Percentiles rank a stretch among this genome's conserved stretches.
Conservation (phyloP, 2,797 vertebrate species). For the Hybognathus amarus region DNA sequence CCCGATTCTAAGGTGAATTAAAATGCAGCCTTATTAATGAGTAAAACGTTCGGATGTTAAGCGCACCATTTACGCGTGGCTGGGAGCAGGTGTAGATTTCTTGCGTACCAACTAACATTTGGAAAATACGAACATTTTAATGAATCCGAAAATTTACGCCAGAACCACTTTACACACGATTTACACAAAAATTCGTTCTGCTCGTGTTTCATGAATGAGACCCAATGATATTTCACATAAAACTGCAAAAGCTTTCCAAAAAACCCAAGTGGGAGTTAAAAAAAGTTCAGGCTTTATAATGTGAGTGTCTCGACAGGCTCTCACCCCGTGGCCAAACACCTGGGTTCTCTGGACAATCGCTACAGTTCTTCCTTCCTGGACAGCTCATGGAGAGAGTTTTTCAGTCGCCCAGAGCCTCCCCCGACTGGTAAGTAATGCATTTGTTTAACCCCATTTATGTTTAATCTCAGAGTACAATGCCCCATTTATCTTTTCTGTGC, state of each 20-base stretch:
- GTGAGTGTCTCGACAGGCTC: conserved; percentile 66
- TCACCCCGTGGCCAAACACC: conserved; percentile 85
- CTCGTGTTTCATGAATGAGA: too few species aligned
- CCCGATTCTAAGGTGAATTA: too few species aligned
- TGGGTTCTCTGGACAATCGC: conserved; percentile 81
- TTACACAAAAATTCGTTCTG: too few species aligned
- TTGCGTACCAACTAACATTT: too few species aligned
- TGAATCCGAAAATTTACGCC: too few species aligned
- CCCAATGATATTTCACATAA: background rate
- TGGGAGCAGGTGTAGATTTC: too few species aligned
- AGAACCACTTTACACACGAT: too few species aligned
- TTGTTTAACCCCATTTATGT: background rate
- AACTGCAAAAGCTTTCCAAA: background rate
- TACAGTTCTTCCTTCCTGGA: conserved; percentile 85
- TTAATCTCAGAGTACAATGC: background rate
- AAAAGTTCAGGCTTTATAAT: background rate
- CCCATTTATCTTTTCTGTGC: background rate
- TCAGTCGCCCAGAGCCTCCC: conserved; percentile 80
- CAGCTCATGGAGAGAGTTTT: conserved; percentile 81
- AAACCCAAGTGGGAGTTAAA: too few species aligned
- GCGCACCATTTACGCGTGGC: too few species aligned
- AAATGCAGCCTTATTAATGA: too few species aligned
- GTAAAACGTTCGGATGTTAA: too few species aligned
- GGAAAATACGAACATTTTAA: too few species aligned
- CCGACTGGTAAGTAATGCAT: conserved; percentile 67